Evolutionary conservation across 2,797 vertebrate genomes (phyloP).

Genomic region (Cottoperca gobio): DNA sequence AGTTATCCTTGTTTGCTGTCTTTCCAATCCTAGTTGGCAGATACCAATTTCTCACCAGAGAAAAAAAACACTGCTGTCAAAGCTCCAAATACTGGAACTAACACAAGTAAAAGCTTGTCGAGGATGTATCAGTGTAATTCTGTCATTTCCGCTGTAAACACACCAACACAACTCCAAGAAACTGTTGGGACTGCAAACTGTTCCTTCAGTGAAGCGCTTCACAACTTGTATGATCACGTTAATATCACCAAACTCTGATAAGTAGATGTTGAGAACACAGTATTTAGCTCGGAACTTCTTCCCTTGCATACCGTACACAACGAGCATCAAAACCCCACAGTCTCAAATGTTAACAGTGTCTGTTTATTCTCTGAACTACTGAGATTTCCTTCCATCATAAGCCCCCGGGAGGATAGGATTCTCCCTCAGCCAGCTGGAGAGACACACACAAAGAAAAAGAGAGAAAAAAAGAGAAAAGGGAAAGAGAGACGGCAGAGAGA

Average conservation of each 20-base stretch:
- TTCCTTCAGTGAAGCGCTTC: neutral
- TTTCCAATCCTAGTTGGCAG: conserved; percentile 24
- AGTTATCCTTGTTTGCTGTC: conserved; percentile 28
- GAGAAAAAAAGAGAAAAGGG: conserved; percentile 37
- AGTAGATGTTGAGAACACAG: conserved; percentile 4
- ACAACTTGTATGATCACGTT: conserved; percentile 24
- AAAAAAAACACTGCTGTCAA: conserved; percentile 17
- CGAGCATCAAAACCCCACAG: conserved; percentile 34
- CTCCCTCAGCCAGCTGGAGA: conserved; percentile 45
- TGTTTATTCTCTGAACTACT: conserved; percentile 60
- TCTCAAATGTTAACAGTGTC: conserved; percentile 57
- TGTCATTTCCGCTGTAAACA: conserved; percentile 22
- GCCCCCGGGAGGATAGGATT: conserved; percentile 58
- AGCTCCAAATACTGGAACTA: conserved; percentile 15
- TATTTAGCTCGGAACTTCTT: conserved; percentile 24
- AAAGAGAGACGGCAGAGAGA: conserved; percentile 40
- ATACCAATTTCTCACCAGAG: neutral
- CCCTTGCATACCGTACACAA: conserved; percentile 25
- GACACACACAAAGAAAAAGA: conserved; percentile 32
- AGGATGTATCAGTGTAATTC: conserved; percentile 2
- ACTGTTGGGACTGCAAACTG: conserved; percentile 17
- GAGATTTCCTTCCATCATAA: conserved; percentile 52
- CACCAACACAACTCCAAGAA: conserved; percentile 30
- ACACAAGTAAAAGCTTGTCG: neutral
- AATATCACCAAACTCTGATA: conserved; percentile 31